These are phyloP conservation scores for Puma concolor DNA, from an alignment of 2,113 vertebrate species.

Conservation along the genomic window DNA sequence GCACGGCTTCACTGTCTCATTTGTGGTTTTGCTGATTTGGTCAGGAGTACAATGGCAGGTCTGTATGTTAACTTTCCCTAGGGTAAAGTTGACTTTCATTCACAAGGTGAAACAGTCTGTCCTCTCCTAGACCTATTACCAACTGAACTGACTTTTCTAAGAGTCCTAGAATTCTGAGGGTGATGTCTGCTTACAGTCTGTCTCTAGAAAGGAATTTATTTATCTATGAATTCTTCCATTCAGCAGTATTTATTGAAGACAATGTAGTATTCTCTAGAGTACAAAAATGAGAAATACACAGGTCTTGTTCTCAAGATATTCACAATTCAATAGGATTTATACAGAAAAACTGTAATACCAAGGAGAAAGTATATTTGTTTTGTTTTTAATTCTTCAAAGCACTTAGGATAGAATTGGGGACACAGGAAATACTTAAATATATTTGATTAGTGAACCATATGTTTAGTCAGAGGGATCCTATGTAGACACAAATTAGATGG, in stretches of 20 bases:
- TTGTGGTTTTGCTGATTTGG: not conserved
- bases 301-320: not conserved
- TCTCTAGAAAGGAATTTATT: not conserved
- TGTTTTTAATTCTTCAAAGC: not conserved
- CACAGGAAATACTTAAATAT: not conserved
- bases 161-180: not conserved
- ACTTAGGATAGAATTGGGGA: not conserved
- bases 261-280: not conserved
- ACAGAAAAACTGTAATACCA: not conserved
- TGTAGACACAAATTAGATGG: not conserved
- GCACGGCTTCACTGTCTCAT: fast-evolving
- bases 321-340: not conserved
- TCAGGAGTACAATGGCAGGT: not conserved
- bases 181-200: not conserved
- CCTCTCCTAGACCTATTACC: not conserved
- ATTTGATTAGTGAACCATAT: not conserved
- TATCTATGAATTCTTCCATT: not conserved
- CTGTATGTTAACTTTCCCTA: not conserved
- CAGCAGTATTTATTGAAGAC: not conserved
- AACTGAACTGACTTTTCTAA: not conserved
- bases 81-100: not conserved
- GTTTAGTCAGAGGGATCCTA: not conserved
- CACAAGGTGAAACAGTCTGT: not conserved
- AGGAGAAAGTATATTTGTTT: not conserved
- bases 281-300: not conserved